phyloP scores from a whole-genome alignment of 2,888 invertebrate species.

The Heliothis peltigera region DNA sequence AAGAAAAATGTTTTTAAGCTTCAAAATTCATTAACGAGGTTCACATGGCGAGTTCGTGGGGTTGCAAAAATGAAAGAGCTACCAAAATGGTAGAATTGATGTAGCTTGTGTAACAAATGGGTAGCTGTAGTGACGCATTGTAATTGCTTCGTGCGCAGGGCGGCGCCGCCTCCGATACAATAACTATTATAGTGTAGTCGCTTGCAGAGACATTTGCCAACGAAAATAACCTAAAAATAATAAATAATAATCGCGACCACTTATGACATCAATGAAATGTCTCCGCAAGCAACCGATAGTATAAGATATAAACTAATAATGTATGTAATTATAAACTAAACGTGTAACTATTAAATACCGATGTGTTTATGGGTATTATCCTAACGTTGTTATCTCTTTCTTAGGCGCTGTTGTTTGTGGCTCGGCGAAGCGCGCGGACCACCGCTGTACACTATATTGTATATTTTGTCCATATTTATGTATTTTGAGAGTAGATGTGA shows the following conservation, averaged over 20 bases:
- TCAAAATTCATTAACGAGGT: slow-evolving; percentile 25
- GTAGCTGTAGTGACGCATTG: slow-evolving; percentile 69
- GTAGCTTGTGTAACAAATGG: slow-evolving; percentile 57
- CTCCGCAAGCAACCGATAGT: slow-evolving; percentile 76
- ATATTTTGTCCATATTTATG: slow-evolving; percentile 36
- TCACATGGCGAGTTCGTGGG: slow-evolving; percentile 33
- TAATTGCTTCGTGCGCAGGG: slow-evolving; percentile 64
- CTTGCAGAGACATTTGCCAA: slow-evolving; percentile 76
- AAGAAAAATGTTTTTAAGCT: slow-evolving; percentile 25
- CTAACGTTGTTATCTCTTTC: slow-evolving; percentile 89
- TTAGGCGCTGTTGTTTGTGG: slow-evolving; percentile 88
- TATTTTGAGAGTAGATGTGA: slow-evolving; percentile 36
- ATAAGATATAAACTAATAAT: slow-evolving; percentile 66
- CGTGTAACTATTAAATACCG: slow-evolving; percentile 79
- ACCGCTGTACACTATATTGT: slow-evolving; percentile 22
- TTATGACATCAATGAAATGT: slow-evolving; percentile 67
- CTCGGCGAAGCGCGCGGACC: slow-evolving; percentile 76
- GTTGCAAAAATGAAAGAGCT: slow-evolving; percentile 48
- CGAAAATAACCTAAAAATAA: slow-evolving; percentile 42
- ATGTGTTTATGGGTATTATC: slow-evolving; percentile 86
- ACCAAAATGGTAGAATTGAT: slow-evolving; percentile 59
- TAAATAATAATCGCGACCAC: slow-evolving; percentile 56
- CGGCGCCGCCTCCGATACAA: slow-evolving; percentile 78
- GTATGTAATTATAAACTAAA: slow-evolving; percentile 77
- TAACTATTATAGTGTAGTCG: slow-evolving; percentile 75